Conservation (phyloP, 30 jellyfish, hydroid and myxozoan species). For the Turritopsis rubra region DNA sequence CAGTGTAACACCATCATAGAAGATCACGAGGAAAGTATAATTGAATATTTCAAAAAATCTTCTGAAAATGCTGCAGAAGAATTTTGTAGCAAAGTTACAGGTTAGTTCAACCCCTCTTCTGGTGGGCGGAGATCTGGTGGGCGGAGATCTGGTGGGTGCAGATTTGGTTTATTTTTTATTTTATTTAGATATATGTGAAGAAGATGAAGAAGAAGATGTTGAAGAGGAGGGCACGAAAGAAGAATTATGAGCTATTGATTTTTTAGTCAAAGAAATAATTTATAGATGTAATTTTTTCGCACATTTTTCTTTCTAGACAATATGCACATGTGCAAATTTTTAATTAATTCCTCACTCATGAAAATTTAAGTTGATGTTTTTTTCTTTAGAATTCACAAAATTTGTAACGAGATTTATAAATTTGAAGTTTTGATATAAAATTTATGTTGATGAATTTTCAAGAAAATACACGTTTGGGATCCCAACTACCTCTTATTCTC, state of each 20-base stretch:
- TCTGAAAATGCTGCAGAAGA: conserved; percentile 18
- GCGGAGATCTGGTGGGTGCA: neutral
- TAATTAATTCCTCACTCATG: too few species aligned
- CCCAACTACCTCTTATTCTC: too few species aligned
- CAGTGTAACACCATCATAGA: conserved; percentile 67
- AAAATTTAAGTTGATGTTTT: too few species aligned
- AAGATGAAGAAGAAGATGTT: conserved; percentile 10
- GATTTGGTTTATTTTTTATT: neutral
- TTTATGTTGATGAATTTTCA: too few species aligned
- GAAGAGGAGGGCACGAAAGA: conserved; percentile 8
- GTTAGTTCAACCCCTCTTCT: neutral
- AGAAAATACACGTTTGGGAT: too few species aligned
- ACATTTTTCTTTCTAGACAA: neutral
- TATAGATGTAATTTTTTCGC: neutral
- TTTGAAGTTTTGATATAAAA: too few species aligned
- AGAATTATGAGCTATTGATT: neutral
- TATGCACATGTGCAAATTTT: too few species aligned
- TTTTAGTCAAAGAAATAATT: neutral
- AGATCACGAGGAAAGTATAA: conserved; percentile 78
- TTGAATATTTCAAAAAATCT: conserved; percentile 49
- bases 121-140: neutral
- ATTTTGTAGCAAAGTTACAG: conserved; percentile 19
- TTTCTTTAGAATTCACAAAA: too few species aligned
- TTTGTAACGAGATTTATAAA: too few species aligned
- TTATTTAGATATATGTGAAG: neutral